phyloP scores from a whole-genome alignment of 2,888 invertebrate species.

The Lycaena phlaeas region DNA sequence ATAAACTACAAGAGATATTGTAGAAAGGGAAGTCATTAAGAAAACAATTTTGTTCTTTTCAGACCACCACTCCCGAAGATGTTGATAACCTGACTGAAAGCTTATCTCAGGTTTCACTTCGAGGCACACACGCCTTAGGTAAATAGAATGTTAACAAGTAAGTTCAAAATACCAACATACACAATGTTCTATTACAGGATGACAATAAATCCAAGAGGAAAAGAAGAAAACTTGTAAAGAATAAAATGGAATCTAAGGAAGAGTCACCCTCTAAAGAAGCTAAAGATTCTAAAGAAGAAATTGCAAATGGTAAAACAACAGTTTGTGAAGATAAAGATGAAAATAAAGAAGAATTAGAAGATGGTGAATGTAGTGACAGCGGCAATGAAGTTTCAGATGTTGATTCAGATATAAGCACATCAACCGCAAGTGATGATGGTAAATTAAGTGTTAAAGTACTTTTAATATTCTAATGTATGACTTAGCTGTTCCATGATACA shows the following conservation, averaged over 20 bases:
- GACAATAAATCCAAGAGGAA: slow-evolving; percentile 35
- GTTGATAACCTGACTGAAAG: slow-evolving; percentile 63
- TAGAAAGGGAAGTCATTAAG: too few relatives aligned
- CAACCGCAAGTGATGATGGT: slow-evolving; percentile 63
- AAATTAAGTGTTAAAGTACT: too few relatives aligned
- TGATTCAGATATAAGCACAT: slow-evolving; percentile 43
- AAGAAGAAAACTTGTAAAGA: slow-evolving; percentile 31
- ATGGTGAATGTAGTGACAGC: slow-evolving; percentile 78
- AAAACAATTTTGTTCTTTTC: slow-evolving; percentile 37
- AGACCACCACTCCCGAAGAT: slow-evolving; percentile 46
- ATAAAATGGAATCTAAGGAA: slow-evolving; percentile 15
- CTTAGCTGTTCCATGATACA: too few relatives aligned
- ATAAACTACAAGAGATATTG: too few relatives aligned
- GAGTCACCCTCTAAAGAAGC: slow-evolving; percentile 19
- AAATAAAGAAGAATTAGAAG: slow-evolving; percentile 59
- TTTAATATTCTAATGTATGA: too few relatives aligned
- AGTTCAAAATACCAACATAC: slow-evolving; percentile 52
- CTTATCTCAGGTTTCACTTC: slow-evolving; percentile 66
- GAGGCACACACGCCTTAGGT: slow-evolving; percentile 64
- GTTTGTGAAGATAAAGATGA: slow-evolving; percentile 17
- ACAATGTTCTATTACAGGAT: slow-evolving; percentile 63
- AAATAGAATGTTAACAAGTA: slow-evolving; percentile 50
- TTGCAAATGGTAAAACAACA: slow-evolving; percentile 15
- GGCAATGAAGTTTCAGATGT: slow-evolving; percentile 30
- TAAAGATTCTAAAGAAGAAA: slow-evolving; percentile 12